phyloP scores from a whole-genome alignment of 2,888 invertebrate genomes.

The Luperina testacea region DNA sequence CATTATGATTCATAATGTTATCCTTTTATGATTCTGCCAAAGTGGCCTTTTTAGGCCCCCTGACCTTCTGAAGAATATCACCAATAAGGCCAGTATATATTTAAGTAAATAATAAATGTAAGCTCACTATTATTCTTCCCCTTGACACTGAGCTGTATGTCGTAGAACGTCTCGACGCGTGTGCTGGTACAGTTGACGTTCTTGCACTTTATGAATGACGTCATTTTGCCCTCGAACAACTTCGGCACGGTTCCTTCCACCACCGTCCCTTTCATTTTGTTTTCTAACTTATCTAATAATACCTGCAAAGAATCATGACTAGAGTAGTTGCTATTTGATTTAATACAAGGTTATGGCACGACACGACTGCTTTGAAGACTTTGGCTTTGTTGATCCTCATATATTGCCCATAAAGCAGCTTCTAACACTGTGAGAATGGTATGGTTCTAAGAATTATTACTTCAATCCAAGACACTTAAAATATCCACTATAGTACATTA shows the following conservation, averaged over 20 bases:
- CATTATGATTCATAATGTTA: too few relatives aligned
- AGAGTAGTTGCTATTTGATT: background rate
- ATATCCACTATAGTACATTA: background rate
- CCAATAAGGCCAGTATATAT: background rate
- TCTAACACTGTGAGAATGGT: background rate
- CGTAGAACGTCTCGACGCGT: constrained; percentile 98
- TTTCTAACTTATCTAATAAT: constrained; percentile 98
- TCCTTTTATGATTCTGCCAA: too few relatives aligned
- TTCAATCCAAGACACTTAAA: background rate
- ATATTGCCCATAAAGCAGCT: background rate
- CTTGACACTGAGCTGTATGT: constrained; percentile 99
- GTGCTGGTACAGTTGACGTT: constrained; percentile 99
- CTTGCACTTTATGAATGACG: constrained; percentile 99
- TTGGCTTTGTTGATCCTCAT: background rate
- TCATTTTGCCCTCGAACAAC: constrained; percentile 99
- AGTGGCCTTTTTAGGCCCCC: background rate
- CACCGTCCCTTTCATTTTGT: constrained; percentile 99
- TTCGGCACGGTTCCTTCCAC: constrained; percentile 97
- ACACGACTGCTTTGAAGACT: background rate
- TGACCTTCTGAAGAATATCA: background rate
- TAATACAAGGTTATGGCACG: background rate
- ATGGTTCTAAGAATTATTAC: background rate
- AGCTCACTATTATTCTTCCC: constrained; percentile 97
- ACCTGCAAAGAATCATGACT: constrained; percentile 85
- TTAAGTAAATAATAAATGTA: background rate